Evolutionary conservation across 2,113 vertebrate species (phyloP), one percentile per base, ranked within the genome.

Genomic region (Lophura nycthemera): DNA sequence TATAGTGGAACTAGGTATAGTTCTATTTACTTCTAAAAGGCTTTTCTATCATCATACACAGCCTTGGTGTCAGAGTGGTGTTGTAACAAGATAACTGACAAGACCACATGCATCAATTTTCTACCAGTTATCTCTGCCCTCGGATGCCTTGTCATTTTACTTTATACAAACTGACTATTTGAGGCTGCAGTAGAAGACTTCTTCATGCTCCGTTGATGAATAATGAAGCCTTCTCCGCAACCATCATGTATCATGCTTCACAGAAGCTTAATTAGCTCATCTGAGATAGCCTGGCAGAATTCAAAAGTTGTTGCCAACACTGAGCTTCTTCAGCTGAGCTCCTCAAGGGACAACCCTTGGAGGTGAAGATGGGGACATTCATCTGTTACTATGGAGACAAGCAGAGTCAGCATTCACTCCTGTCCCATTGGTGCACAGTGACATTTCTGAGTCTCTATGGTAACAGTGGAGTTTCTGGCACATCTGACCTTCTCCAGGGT

Each of bases 321-420:
- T 34, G 79, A 88, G 38, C 56, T 95, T 25, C 80, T 80, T 83
- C 0, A 0, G 8, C 75, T 83, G 57, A 32, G 11, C 72, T 85
- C 47, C 84, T 91, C 1, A 0, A 83, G 82, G 45, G 75, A 25
- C n/a, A 83, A 17, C 47, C 40, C 54, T 43, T 74, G 75, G 80
- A 88, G 60, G 69, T n/a, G 61, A 75, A 67, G 73, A 69, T 71
- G 66, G 11, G 29, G 67, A 47, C 74, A 69, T 32, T 65, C 61
- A 54, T 79, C 61, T 65, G 76, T 91, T 88, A 54, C 87, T 77
- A 73, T 52, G 89, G 75, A 85, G 75, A 83, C 71, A 70, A 63
- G 36, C 4, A 8, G 38, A 95, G 29, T 25, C 64, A 74, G 43
- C 47, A 57, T 81, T 73, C 7, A 9, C 34, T 90, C 59, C 5